phyloP scores from a whole-genome alignment of 2,888 invertebrate genomes.

The Conchocele bisecta region DNA sequence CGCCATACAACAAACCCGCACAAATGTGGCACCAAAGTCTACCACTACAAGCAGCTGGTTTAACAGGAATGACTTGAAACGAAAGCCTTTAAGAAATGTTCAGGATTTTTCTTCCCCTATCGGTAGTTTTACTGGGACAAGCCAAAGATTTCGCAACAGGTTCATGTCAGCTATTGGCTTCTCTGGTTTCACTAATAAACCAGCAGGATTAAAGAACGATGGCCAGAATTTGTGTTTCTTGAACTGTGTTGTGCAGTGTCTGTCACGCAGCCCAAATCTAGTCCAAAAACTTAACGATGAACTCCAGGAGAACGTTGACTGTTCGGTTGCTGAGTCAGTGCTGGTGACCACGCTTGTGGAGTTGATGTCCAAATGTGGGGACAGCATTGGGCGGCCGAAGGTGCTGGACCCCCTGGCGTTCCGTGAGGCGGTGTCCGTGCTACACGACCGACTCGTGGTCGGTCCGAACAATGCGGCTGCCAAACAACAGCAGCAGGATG shows the following conservation, averaged over 20 bases:
- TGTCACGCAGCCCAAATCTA: slow-evolving; percentile 75
- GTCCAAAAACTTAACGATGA: slow-evolving; percentile 62
- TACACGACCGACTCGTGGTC: slow-evolving; percentile 65
- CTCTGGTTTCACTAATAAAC: slow-evolving; percentile 45
- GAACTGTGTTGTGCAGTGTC: slow-evolving; percentile 80
- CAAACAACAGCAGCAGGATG: slow-evolving; percentile 76
- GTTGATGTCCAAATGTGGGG: slow-evolving; percentile 64
- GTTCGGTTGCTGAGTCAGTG: slow-evolving; percentile 68
- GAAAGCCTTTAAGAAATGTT: slow-evolving; percentile 50
- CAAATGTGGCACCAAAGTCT: slow-evolving; percentile 2
- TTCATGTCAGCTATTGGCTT: slow-evolving; percentile 73
- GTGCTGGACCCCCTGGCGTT: slow-evolving; percentile 66
- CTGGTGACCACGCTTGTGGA: slow-evolving; percentile 67
- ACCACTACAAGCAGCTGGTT: slow-evolving; percentile 34
- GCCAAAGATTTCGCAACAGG: slow-evolving; percentile 62
- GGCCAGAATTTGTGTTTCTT: slow-evolving; percentile 80
- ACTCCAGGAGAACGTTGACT: slow-evolving; percentile 65
- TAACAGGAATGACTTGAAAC: slow-evolving; percentile 40
- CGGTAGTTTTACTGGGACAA: slow-evolving; percentile 21
- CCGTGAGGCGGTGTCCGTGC: slow-evolving; percentile 66
- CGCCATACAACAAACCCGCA: background rate
- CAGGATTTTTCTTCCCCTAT: slow-evolving; percentile 10
- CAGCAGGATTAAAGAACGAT: slow-evolving; percentile 76
- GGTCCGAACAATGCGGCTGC: slow-evolving; percentile 62
- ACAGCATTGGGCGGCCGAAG: slow-evolving; percentile 39